Conservation (phyloP, 2,888 invertebrate genomes). For the Microctonus hyperodae region DNA sequence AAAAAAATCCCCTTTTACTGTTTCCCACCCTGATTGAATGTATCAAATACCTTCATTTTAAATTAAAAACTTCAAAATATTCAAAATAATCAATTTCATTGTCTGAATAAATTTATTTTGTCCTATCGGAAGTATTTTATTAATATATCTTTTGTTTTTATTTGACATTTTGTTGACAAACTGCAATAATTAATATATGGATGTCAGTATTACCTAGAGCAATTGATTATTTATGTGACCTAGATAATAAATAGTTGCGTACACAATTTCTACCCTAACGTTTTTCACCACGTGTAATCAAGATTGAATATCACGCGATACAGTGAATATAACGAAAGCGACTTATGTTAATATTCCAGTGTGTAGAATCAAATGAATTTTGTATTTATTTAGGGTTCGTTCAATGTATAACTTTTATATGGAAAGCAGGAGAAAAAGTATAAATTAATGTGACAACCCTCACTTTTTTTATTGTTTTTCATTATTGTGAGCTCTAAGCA, state of each 20-base stretch:
- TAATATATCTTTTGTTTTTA: slow-evolving; percentile 1
- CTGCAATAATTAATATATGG: neutral
- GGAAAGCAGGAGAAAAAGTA: neutral
- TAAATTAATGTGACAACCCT: neutral
- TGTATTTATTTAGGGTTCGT: neutral
- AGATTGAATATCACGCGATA: neutral
- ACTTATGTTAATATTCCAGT: neutral
- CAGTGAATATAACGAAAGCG: neutral
- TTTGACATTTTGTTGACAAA: neutral
- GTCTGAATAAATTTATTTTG: slow-evolving; percentile 9
- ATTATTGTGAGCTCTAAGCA: slow-evolving; percentile 19
- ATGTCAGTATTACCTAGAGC: neutral
- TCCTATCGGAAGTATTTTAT: neutral
- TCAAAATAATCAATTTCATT: slow-evolving; percentile 19
- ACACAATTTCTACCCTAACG: neutral
- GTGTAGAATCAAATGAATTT: neutral
- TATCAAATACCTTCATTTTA: slow-evolving; percentile 44
- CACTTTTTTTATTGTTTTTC: neutral
- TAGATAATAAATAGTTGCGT: neutral
- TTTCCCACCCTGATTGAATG: slow-evolving; percentile 31
- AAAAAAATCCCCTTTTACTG: slow-evolving; percentile 9
- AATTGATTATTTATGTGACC: slow-evolving; percentile 7
- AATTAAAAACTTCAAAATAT: slow-evolving; percentile 42
- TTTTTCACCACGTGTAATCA: neutral
- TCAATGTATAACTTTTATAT: neutral